A percentile compares a stretch with the other conserved stretches of the same genome.
These are phyloP conservation scores for Drosophila ogumai DNA, from an alignment of 1,140 invertebrate species.

Conservation along the genomic window DNA sequence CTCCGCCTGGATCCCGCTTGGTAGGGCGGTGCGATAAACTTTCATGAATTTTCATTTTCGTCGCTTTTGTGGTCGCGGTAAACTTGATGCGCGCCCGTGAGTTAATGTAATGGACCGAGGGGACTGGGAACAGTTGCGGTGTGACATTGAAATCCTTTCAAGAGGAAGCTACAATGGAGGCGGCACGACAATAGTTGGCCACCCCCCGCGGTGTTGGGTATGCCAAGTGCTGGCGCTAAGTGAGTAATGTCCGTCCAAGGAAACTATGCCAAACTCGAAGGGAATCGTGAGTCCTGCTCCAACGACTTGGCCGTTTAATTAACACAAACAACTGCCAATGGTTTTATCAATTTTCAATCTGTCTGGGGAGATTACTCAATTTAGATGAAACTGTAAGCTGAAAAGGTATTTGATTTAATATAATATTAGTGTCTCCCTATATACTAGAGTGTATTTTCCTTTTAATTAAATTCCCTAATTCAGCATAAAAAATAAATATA, in stretches of 20 bases:
- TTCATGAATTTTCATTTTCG: conserved; percentile 77
- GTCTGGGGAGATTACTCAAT: conserved; percentile 13
- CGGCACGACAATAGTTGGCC: conserved; percentile 59
- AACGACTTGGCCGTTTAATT: conserved; percentile 67
- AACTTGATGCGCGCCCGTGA: conserved; percentile 66
- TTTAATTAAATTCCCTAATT: not conserved
- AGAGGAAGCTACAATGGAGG: conserved; percentile 31
- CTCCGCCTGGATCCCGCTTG: conserved; percentile 10
- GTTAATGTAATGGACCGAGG: conserved; percentile 64
- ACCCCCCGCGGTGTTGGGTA: conserved; percentile 3
- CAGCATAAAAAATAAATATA: not conserved
- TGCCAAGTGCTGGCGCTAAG: conserved; percentile 64
- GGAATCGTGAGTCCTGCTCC: conserved; percentile 30
- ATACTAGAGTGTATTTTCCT: not conserved
- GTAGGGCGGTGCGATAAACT: conserved; percentile 44
- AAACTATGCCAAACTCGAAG: conserved; percentile 71
- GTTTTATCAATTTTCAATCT: conserved; percentile 15
- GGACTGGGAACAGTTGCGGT: conserved; percentile 29
- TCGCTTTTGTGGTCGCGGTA: conserved; percentile 63
- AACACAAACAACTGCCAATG: conserved; percentile 46
- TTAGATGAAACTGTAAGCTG: too few relatives aligned
- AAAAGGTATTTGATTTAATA: too few relatives aligned
- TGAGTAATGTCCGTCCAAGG: conserved; percentile 36
- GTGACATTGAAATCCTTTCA: conserved; percentile 81
- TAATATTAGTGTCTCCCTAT: not conserved